Evolutionary conservation across 35 echinoderm and acorn worm species (phyloP), one percentile per base, ranked within the genome.

Genomic region (Eucidaris tribuloides): DNA sequence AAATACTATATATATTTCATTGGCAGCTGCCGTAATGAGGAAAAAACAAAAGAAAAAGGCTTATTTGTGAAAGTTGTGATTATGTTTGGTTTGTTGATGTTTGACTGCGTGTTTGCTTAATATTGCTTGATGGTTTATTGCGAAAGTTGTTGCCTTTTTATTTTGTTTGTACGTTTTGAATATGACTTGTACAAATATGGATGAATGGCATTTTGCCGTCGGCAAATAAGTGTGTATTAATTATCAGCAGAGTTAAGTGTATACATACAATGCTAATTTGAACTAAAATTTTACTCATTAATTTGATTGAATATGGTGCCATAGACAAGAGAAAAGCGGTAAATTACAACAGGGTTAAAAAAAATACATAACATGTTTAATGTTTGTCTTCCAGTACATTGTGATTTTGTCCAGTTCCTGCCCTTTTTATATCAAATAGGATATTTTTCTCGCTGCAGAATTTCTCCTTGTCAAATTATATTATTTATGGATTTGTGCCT

Each of bases 301-400:
- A 52, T 52, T 11, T 74, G 37, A 35, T 74, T 14, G 44, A 74
- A 74, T 74, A 74, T 74, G 68, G 68, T 74, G 36, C 68, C 68
- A 74, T 74, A 74, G 9, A 74, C 44, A 44, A 52, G 48, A 52
- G n/a, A 52, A 52, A 9, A 52, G 48, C 9, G n/a, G n/a, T 9
- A 52, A n/a, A 52, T 11, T 11, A n/a, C 9, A 52, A 52, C 9
- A 52, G 48, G n/a, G 48, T 11, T 42, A 31, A n/a, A 23, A 40
- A 41, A 20, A 44, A 40, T 11, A n/a, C 9, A 9, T 2, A 40
- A 20, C 24, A 36, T 35, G 35, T 11, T 52, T 52, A 52, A 11
- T 11, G 9, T 74, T 74, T 44, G 37, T 74, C n/a, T n/a, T n/a
- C n/a, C n/a, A n/a, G n/a, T n/a, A n/a, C n/a, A n/a, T n/a, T n/a